Percentiles rank a stretch among this genome's conserved stretches.
These are phyloP conservation scores for Leucophora obtusa DNA, from an alignment of 2,888 invertebrate species.

Conservation along the genomic window DNA sequence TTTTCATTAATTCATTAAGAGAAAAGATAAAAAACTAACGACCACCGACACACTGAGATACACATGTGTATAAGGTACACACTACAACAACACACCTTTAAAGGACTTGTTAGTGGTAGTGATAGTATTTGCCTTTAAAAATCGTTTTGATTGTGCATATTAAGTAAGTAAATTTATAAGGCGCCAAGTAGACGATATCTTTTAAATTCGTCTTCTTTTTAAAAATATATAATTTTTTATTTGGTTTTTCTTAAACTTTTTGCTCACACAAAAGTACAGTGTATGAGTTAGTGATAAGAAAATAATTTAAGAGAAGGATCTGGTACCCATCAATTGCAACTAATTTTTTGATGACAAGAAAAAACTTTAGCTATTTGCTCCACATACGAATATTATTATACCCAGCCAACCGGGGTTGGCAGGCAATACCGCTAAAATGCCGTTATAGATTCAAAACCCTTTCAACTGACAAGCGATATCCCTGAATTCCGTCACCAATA, in stretches of 20 bases:
- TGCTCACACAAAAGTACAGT: too few relatives aligned
- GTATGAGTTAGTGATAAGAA: too few relatives aligned
- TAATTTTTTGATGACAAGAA: too few relatives aligned
- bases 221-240: background rate
- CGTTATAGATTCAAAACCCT: too few relatives aligned
- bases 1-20: slow-evolving; percentile 55
- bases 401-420: too few relatives aligned
- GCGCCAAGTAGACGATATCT: slow-evolving; percentile 31
- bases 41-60: slow-evolving; percentile 53
- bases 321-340: too few relatives aligned
- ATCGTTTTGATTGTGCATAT: slow-evolving; percentile 34
- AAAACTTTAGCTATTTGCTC: too few relatives aligned
- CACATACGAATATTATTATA: too few relatives aligned
- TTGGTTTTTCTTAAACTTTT: background rate
- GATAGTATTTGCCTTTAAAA: slow-evolving; percentile 5
- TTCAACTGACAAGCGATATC: too few relatives aligned
- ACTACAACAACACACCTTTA: slow-evolving; percentile 35
- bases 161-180: slow-evolving; percentile 23
- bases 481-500: too few relatives aligned
- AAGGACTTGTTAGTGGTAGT: slow-evolving; percentile 34
- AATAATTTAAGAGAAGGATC: too few relatives aligned
- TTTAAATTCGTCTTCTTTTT: background rate
- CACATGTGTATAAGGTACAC: background rate
- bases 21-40: slow-evolving; percentile 51
- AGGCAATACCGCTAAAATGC: too few relatives aligned